These are phyloP conservation scores for Helicoverpa armigera DNA, from an alignment of 1,140 invertebrate genomes.

Conservation along the genomic window DNA sequence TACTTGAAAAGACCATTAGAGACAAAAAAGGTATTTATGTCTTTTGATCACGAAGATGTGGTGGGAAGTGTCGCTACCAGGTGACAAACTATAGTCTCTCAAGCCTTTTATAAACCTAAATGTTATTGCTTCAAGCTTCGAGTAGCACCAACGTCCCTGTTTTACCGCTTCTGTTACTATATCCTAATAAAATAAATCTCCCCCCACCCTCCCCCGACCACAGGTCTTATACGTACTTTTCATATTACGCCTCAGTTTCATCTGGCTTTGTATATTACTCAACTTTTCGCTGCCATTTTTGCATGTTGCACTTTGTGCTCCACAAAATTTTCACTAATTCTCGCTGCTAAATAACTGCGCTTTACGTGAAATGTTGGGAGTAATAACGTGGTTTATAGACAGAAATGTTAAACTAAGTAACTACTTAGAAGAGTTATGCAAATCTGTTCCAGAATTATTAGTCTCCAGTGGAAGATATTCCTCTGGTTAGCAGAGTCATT, in stretches of 20 bases:
- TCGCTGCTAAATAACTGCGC: slow-evolving; percentile 16
- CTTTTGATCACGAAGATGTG: not conserved
- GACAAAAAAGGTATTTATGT: not conserved
- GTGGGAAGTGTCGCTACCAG: not conserved
- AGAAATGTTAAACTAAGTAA: slow-evolving; percentile 18
- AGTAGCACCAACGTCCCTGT: slow-evolving; percentile 10
- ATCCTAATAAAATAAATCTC: slow-evolving; percentile 24
- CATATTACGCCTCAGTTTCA: slow-evolving; percentile 24
- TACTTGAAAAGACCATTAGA: not conserved
- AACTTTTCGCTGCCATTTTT: slow-evolving; percentile 21
- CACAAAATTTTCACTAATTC: slow-evolving; percentile 30
- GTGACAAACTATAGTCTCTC: not conserved
- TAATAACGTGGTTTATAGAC: slow-evolving; percentile 11
- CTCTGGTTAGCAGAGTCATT: slow-evolving; percentile 24
- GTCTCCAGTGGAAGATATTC: slow-evolving; percentile 29
- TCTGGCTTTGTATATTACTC: slow-evolving; percentile 32
- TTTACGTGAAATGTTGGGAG: slow-evolving; percentile 14
- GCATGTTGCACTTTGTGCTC: slow-evolving; percentile 21
- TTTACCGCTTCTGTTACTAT: slow-evolving; percentile 6
- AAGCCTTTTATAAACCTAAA: slow-evolving; percentile 2
- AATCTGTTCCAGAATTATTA: slow-evolving; percentile 10
- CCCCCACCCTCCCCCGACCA: not conserved
- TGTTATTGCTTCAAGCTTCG: slow-evolving; percentile 3
- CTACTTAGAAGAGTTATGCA: slow-evolving; percentile 28
- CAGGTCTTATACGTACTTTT: slow-evolving; percentile 31